Base-by-base conservation (phyloP, 2,113 vertebrate species). In the Himantopus leucocephalus region DNA sequence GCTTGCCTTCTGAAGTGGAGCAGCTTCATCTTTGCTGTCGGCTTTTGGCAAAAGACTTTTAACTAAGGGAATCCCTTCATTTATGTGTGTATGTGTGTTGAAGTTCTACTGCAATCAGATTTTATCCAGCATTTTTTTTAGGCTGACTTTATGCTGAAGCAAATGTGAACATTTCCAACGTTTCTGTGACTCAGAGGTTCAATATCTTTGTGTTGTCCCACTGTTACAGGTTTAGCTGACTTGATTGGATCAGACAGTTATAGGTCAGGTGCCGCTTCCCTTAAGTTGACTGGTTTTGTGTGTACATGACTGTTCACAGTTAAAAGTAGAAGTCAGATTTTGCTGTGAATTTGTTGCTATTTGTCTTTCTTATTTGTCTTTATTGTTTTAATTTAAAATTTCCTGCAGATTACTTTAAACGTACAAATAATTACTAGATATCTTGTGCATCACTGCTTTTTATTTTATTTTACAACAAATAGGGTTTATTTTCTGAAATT, bases 201-300 rank as follows among this genome's bases (percentile, higher is more conserved):
- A 81, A 2, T 60, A 20, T 56, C 70, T 64, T 79, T 89, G 39
- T 23, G 9, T 47, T 47, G 39, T 85, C 60, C 62, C 48, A 53
- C 80, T 95, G 73, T 64, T 89, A 32, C 24, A 53, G 62, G 85
- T 92, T 81, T 66, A 91, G 70, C 58, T 94, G 83, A 89, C 60
- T 71, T 92, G 53, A 95, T 75, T 47, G 39, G 58, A 72, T 87
- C 0, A 2, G 91, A 85, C 43, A 8, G 92, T 95, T 94, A 23
- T 96, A 89, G 91, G 94, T 95, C 92, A 94, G 89, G 74, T 97
- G 41, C 45, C 8, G 64, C 70, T 79, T 95, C 53, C 48, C 37
- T 91, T 27, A 48, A 89, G 39, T 34, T 87, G 26, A 5, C 39
- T 84, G 27, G 8, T 68, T 91, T 72, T 91, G 24, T 85, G 34